A percentile compares a stretch with the other conserved stretches of the same genome.
phyloP scores from a whole-genome alignment of 2,888 invertebrate species.

The Pheosia tremula region DNA sequence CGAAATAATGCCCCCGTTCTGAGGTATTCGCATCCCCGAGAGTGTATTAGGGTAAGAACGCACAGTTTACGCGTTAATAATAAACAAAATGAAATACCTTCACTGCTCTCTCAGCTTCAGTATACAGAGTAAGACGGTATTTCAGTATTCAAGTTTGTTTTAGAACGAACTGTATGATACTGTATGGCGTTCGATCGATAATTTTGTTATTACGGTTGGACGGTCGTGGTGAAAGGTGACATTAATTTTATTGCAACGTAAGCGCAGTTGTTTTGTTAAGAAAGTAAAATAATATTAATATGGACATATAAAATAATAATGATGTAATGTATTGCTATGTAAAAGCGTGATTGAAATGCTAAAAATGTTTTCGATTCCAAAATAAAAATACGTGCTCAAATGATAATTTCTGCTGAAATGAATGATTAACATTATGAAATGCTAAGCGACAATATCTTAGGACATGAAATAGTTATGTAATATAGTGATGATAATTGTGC shows the following conservation, averaged over 20 bases:
- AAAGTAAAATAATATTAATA: too few relatives aligned
- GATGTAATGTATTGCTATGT: too few relatives aligned
- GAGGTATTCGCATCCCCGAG: conserved; percentile 49
- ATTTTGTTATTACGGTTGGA: conserved; percentile 6
- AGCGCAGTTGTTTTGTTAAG: too few relatives aligned
- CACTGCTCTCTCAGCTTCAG: conserved; percentile 16
- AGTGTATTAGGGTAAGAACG: conserved; percentile 43
- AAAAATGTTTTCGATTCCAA: too few relatives aligned
- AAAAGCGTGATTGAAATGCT: too few relatives aligned
- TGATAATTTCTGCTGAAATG: too few relatives aligned
- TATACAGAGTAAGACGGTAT: conserved; percentile 24
- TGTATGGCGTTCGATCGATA: conserved; percentile 44
- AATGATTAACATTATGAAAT: too few relatives aligned
- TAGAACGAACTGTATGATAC: conserved; percentile 21
- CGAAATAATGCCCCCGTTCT: conserved; percentile 42
- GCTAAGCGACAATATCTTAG: too few relatives aligned
- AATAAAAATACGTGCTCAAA: too few relatives aligned
- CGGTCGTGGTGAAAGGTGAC: background rate
- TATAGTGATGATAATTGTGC: too few relatives aligned
- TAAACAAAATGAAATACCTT: conserved; percentile 49
- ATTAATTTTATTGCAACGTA: background rate
- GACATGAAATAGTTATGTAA: too few relatives aligned
- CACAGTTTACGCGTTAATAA: conserved; percentile 47
- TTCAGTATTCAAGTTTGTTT: conserved; percentile 25
- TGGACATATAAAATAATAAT: too few relatives aligned